These are phyloP conservation scores for Rhinogobio ventralis DNA, from an alignment of 2,797 vertebrate genomes.

Conservation along the genomic window DNA sequence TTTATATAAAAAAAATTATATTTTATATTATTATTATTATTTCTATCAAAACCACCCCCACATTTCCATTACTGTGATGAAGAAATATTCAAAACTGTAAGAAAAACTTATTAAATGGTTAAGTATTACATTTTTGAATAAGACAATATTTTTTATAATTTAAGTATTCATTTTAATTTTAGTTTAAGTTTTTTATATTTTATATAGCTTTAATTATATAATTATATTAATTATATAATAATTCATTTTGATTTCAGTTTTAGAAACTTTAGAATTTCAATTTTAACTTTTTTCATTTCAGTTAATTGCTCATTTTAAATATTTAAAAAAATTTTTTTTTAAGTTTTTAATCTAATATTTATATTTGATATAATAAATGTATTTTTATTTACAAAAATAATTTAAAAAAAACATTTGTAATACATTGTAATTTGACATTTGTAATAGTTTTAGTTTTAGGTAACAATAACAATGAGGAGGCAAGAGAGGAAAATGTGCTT, in stretches of 20 bases:
- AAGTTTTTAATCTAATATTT: neutral
- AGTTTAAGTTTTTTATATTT: neutral
- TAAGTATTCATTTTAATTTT: too few relatives aligned
- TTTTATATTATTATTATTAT: neutral
- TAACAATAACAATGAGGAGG: neutral
- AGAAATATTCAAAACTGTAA: neutral
- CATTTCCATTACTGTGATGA: neutral
- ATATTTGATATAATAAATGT: neutral
- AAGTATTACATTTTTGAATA: neutral
- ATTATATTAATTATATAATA: too few relatives aligned
- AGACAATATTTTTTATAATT: too few relatives aligned
- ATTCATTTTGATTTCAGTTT: neutral
- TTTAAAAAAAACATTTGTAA: too few relatives aligned
- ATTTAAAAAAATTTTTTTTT: too few relatives aligned
- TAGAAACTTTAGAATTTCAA: neutral
- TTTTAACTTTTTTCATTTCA: neutral
- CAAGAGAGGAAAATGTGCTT: neutral
- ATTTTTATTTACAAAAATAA: too few relatives aligned
- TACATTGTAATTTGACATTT: too few relatives aligned
- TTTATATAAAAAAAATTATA: too few relatives aligned
- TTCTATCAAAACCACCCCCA: neutral
- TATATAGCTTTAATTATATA: neutral
- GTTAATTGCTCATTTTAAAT: too few relatives aligned
- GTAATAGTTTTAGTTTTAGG: neutral
- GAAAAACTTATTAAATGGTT: neutral